These are phyloP conservation scores for Buphagus erythrorhynchus DNA, from an alignment of 2,797 vertebrate genomes.

Conservation along the genomic window DNA sequence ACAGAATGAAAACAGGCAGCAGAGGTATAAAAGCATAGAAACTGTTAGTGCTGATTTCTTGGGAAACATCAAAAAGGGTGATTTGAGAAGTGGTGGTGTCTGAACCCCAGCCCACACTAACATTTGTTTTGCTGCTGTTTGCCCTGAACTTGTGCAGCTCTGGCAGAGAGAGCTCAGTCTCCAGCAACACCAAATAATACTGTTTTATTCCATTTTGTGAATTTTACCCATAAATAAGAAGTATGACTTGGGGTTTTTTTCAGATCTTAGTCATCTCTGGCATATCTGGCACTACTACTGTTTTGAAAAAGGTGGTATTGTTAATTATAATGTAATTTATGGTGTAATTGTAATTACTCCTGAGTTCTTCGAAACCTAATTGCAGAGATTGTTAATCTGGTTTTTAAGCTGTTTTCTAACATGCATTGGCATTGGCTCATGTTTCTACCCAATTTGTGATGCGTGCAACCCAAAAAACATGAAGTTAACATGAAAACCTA, in stretches of 20 bases:
- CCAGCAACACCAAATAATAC: background rate
- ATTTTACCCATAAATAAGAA: background rate
- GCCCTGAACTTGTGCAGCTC: background rate
- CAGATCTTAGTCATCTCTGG: slow-evolving; percentile 62
- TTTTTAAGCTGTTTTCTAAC: background rate
- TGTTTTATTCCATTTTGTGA: background rate
- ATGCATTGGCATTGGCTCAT: background rate
- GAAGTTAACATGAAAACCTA: background rate
- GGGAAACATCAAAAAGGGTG: background rate
- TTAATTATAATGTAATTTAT: background rate
- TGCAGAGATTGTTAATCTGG: background rate
- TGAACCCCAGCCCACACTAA: background rate
- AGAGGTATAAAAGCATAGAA: background rate
- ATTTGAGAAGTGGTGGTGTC: background rate
- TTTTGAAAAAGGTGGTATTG: slow-evolving; percentile 50
- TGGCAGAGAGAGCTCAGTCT: background rate
- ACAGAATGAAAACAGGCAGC: background rate
- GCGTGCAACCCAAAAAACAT: background rate
- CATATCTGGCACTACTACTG: slow-evolving; percentile 61
- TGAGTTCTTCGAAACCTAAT: slow-evolving; percentile 66
- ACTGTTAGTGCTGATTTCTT: background rate
- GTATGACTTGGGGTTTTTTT: slow-evolving; percentile 8
- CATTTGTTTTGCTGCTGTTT: background rate
- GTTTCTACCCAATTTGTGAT: background rate
- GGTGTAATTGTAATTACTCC: background rate